Evolutionary conservation across 2,888 invertebrate species (phyloP), one percentile per base, ranked within the genome.

Genomic region (Dysmachus trigonus): DNA sequence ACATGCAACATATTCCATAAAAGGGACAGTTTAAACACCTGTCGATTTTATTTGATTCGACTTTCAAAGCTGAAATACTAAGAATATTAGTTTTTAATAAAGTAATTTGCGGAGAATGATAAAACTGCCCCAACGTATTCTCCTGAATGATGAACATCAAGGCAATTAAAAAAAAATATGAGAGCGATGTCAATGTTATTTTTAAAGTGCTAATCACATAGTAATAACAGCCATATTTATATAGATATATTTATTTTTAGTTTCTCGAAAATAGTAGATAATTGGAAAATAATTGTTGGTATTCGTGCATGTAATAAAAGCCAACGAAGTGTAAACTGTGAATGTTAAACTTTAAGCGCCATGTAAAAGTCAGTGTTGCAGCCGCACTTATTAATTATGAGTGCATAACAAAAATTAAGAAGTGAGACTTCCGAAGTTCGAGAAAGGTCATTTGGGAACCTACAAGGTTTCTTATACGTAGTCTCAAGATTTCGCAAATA

Each of bases 391-490:
- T 62, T 22, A 62, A 62, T 62, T 62, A 62, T 62, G 62, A 81
- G 33, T 15, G 73, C 33, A 73, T 13, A 41, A 13, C n/a, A 18
- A 81, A 81, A 81, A 62, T 18, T 62, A 22, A 62, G 22, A 62
- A 62, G 62, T 62, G 62, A 62, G 22, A 81, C n/a, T 33, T 33
- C 81, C 30, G 35, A 30, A 62, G 51, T 33, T 30, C 15, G 53
- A 81, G 81, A 81, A 53, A 81, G 81, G 81, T 81, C 81, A 81
- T 53, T 81, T 81, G n/a, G 62, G 62, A 18, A 10, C 15, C n/a
- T 51, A 47, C 81, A 81, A 81, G 81, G 81, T 81, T 81, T 22
- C 53, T n/a, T 81, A 2, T 81, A 41, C 5, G 27, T n/a, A 33
- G 33, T 10, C 18, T 53, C 53, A 31, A 81, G 53, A 53, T 33